phyloP scores from a whole-genome alignment of 2,888 invertebrate species.

The Protonemura montana region DNA sequence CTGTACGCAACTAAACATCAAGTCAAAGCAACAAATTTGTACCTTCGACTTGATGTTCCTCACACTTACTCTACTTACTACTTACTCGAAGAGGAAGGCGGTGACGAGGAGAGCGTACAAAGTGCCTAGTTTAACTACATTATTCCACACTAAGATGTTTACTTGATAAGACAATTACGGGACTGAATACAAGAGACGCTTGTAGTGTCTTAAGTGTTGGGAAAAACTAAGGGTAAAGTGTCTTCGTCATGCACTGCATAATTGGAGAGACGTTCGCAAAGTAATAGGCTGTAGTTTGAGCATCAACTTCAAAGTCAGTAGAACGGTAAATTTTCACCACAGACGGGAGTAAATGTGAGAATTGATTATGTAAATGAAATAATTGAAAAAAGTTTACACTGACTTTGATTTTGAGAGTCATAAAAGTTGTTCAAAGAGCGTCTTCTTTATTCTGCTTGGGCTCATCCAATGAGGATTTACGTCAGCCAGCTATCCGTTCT shows the following conservation, averaged over 20 bases:
- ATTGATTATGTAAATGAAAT: constrained; percentile 4
- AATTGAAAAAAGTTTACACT: constrained; percentile 4
- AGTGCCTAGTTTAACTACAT: constrained; percentile 12
- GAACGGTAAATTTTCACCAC: background rate
- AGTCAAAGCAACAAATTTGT: background rate
- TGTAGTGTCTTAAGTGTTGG: background rate
- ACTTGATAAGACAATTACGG: constrained; percentile 12
- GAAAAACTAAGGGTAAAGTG: background rate
- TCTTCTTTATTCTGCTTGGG: background rate
- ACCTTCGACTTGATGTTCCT: background rate
- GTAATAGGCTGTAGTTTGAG: background rate
- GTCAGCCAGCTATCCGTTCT: background rate
- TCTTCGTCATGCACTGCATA: background rate
- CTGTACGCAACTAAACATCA: background rate
- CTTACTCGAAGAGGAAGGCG: background rate
- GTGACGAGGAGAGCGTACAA: background rate
- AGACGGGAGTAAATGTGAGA: background rate
- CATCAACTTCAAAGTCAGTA: background rate
- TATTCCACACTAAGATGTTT: constrained; percentile 7
- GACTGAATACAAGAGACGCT: background rate
- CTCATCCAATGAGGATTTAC: background rate
- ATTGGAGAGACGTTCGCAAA: background rate
- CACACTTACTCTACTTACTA: background rate
- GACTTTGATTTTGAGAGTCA: background rate
- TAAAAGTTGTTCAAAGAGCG: background rate